phyloP scores from a whole-genome alignment of 2,888 invertebrate species.

The Drosophila greeni region DNA sequence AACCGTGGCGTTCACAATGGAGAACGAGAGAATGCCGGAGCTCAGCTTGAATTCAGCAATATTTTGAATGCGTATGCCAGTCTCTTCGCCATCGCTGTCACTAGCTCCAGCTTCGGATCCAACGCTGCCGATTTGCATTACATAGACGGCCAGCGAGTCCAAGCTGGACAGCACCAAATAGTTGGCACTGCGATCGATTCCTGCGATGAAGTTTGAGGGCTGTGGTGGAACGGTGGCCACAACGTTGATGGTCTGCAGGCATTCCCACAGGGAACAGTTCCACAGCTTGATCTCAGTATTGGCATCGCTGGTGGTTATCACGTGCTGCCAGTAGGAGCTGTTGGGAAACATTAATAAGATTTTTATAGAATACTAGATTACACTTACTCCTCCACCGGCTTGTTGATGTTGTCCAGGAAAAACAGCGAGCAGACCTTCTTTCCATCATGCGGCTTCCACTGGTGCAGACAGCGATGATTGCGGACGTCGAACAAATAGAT shows the following conservation, averaged over 20 bases:
- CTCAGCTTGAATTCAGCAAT: slow-evolving; percentile 93
- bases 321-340: slow-evolving; percentile 93
- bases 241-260: slow-evolving; percentile 91
- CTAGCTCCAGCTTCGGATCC: slow-evolving; percentile 27
- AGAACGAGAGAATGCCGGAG: slow-evolving; percentile 92
- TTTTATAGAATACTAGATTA: too few species aligned
- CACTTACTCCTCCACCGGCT: slow-evolving; percentile 87
- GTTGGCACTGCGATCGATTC: slow-evolving; percentile 90
- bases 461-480: slow-evolving; percentile 90
- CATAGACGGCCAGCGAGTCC: slow-evolving; percentile 89
- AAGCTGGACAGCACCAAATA: slow-evolving; percentile 94
- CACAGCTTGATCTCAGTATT: slow-evolving; percentile 95
- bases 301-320: slow-evolving; percentile 92
- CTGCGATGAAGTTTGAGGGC: slow-evolving; percentile 80
- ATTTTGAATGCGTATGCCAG: slow-evolving; percentile 81
- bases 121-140: slow-evolving; percentile 84
- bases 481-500: slow-evolving; percentile 86
- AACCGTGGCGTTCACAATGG: slow-evolving; percentile 88
- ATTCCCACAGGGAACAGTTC: slow-evolving; percentile 97
- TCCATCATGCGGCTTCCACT: slow-evolving; percentile 95
- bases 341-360: slow-evolving; percentile 10
- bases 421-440: slow-evolving; percentile 92
- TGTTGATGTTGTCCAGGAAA: slow-evolving; percentile 94
- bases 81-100: slow-evolving; percentile 46
- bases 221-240: slow-evolving; percentile 53